phyloP scores from a whole-genome alignment of 1,140 invertebrate species.

The Drosophila sproati region DNA sequence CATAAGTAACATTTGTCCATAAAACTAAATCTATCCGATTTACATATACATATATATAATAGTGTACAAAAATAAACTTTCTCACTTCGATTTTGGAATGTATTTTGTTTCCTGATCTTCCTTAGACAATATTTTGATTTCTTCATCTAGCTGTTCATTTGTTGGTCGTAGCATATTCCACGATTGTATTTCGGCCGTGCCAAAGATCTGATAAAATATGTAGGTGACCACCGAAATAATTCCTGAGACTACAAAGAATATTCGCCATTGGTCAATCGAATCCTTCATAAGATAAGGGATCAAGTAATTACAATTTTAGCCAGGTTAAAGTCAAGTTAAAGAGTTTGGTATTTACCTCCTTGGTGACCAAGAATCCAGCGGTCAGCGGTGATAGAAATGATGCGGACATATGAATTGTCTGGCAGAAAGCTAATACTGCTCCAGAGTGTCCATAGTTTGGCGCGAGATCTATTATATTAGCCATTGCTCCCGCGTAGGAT shows the following conservation, averaged over 20 bases:
- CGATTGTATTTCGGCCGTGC: slow-evolving; percentile 87
- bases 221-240: slow-evolving; percentile 89
- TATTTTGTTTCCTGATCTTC: slow-evolving; percentile 8
- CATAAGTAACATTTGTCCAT: slow-evolving; percentile 3
- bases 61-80: background rate
- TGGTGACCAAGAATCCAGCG: slow-evolving; percentile 86
- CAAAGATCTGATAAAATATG: slow-evolving; percentile 89
- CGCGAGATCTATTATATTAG: slow-evolving; percentile 90
- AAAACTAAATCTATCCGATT: background rate
- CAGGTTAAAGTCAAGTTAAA: background rate
- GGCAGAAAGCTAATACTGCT: slow-evolving; percentile 89
- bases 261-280: slow-evolving; percentile 89
- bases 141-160: slow-evolving; percentile 6
- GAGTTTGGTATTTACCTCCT: slow-evolving; percentile 74
- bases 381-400: slow-evolving; percentile 89
- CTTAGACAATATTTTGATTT: slow-evolving; percentile 26
- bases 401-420: slow-evolving; percentile 91
- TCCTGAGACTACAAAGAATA: slow-evolving; percentile 89
- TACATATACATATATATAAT: background rate
- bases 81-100: slow-evolving; percentile 1
- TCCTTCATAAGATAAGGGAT: slow-evolving; percentile 42
- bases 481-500: slow-evolving; percentile 91
- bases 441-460: slow-evolving; percentile 88
- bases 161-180: slow-evolving; percentile 86
- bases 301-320: background rate